Evolutionary conservation across 2,113 vertebrate genomes (phyloP), one percentile per base, ranked within the genome.

Genomic region (Platichthys stellatus): DNA sequence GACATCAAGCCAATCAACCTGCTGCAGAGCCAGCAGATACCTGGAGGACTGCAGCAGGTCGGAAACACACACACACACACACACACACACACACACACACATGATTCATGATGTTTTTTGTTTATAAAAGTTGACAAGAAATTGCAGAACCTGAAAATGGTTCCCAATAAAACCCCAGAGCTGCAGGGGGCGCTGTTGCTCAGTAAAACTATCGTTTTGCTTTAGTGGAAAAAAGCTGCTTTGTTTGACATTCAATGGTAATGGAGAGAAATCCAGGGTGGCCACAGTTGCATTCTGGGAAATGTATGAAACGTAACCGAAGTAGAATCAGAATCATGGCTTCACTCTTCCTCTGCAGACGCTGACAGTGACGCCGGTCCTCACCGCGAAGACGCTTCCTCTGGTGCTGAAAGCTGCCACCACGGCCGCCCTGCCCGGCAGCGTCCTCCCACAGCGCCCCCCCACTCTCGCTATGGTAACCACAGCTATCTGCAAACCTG

Each of bases 361-460:
- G 70, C 93, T 98, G 93, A 96, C 96, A n/a, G 96, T 98, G 92
- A 96, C 96, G 78, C 97, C 98, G 84, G 96, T 99, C 94, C 95
- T 98, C 93, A 95, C 97, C 94, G 95, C 97, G 81, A 99, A 99
- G 96, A 97, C 97, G 93, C 96, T 98, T 97, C 97, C 97, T 97
- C 97, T 99, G 93, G 96, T 99, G 93, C 95, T 99, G 90, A 99
- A 99, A 97, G 97, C 98, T 91, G 96, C 98, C 90, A 94, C 96
- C 61, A 94, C 85, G 20, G 77, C 96, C 75, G 89, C 95, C 89
- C 95, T 96, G 93, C 96, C 97, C 76, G 95, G 95, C 91, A 78
- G 84, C 5, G 93, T 97, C 86, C 94, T 97, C 93, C 94, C 96
- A 70, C 96, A 97, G 88, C 96, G 97, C 93, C 95, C 97, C 83